These are phyloP conservation scores for Epirrhoe alternata DNA, from an alignment of 2,888 invertebrate species.

Conservation along the genomic window DNA sequence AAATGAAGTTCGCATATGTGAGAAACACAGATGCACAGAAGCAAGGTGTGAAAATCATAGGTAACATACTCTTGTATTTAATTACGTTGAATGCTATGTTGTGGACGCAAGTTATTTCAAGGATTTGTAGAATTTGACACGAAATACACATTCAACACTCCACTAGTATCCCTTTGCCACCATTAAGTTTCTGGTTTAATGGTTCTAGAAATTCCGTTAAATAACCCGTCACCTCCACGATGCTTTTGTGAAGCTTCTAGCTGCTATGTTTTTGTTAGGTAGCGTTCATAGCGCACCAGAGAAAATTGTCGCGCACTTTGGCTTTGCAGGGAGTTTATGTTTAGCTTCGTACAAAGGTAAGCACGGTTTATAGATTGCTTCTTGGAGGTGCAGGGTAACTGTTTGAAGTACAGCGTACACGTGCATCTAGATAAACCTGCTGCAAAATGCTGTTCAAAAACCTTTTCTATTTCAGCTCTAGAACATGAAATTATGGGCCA, in stretches of 20 bases:
- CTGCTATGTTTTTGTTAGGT: constrained; percentile 20
- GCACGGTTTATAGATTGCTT: constrained; percentile 1
- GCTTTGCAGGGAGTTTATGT: constrained; percentile 8
- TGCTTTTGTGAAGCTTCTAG: constrained; percentile 12
- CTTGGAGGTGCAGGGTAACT: not conserved
- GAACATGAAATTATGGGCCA: too few relatives aligned
- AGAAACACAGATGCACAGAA: too few relatives aligned
- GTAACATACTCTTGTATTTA: too few relatives aligned
- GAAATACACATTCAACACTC: too few relatives aligned
- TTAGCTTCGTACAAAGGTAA: not conserved
- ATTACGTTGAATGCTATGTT: too few relatives aligned
- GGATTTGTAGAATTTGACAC: too few relatives aligned
- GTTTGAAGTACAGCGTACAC: not conserved
- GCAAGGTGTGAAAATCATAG: too few relatives aligned
- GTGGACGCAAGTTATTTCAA: too few relatives aligned
- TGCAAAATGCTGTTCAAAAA: too few relatives aligned
- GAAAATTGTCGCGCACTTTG: constrained; percentile 8
- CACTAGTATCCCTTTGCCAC: not conserved
- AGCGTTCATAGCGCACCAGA: constrained; percentile 8
- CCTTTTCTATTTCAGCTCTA: too few relatives aligned
- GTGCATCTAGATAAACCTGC: too few relatives aligned
- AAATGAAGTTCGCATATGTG: too few relatives aligned
- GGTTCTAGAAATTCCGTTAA: constrained; percentile 8
- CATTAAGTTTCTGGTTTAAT: not conserved
- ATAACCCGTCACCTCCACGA: constrained; percentile 22